Base-by-base conservation (phyloP, 2,888 invertebrate species). In the Atherix ibis region DNA sequence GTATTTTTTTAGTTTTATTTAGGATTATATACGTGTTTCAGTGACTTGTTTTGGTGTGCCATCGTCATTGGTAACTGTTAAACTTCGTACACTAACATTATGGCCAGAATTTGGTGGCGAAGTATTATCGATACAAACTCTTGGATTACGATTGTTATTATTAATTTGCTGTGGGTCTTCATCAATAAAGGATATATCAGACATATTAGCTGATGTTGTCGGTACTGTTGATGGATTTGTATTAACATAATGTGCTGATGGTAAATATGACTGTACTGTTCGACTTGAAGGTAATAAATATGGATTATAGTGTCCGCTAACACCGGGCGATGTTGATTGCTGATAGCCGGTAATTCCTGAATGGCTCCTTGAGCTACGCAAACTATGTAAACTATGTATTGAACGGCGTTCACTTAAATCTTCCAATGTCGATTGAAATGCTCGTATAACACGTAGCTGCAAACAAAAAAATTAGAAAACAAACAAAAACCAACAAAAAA, bases 391-490 rank as follows among this genome's bases (percentile, higher is more conserved):
- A 73, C 91, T 91, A 78, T 94, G 92, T 67, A 92, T 81, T 65
- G 92, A 94, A 66, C 95, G 88, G 57, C 92, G 82, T 71, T 98
- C 97, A 71, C 91, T 95, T 72, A 97, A 73, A 73, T 97, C 97
- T 78, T 98, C 97, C 76, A 98, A 76, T 62, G 84, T 94, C 59
- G 92, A 92, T 74, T 87, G 92, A 87, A 97, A 98, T 65, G 97
- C 97, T 73, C 94, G 88, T 72, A 97, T 94, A 70, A 98, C 97
- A 70, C 97, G 89, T 73, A 97, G 83, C 97, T 97, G 92, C 74
- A 85, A 87, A 52, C 55, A 50, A 54, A 51, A 39, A 57, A 56
- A 52, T 52, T 50, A 49, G 51, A 54, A 52, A 55, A 55, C 53
- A 55, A 55, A 54, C 50, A 49, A 53, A 51, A 46, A 48, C 40